These are phyloP conservation scores for Threskiornis aethiopicus DNA, from an alignment of 2,797 vertebrate species.

Conservation along the genomic window DNA sequence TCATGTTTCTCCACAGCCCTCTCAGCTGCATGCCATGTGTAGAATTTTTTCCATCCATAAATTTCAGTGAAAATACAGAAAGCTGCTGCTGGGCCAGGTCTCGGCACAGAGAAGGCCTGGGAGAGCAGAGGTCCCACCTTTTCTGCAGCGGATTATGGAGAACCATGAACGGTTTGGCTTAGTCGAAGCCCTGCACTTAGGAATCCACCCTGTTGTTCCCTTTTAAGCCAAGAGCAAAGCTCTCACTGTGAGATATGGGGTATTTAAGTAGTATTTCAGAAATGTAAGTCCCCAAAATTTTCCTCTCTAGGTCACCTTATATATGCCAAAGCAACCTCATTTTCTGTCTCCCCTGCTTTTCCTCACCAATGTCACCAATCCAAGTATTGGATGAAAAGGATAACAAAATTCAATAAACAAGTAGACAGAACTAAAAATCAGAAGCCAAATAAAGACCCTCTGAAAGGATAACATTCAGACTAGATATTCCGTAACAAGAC, in stretches of 20 bases:
- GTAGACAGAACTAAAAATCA: background rate
- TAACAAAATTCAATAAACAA: background rate
- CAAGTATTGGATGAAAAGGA: background rate
- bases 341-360: background rate
- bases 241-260: background rate
- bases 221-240: background rate
- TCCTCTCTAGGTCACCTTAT: background rate
- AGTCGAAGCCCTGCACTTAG: background rate
- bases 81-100: background rate
- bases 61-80: background rate
- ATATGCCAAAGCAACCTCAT: background rate
- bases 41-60: background rate
- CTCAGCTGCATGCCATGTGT: background rate
- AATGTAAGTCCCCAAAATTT: background rate
- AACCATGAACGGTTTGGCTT: background rate
- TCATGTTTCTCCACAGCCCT: background rate
- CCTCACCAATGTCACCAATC: background rate
- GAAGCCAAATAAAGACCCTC: background rate
- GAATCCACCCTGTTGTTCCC: background rate
- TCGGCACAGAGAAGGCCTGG: background rate
- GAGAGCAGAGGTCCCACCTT: background rate
- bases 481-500: background rate
- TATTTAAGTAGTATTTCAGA: background rate
- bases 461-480: background rate
- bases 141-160: background rate